Evolutionary conservation across 2,797 vertebrate species (phyloP), one percentile per base, ranked within the genome.

Genomic region (Dryobates pubescens): DNA sequence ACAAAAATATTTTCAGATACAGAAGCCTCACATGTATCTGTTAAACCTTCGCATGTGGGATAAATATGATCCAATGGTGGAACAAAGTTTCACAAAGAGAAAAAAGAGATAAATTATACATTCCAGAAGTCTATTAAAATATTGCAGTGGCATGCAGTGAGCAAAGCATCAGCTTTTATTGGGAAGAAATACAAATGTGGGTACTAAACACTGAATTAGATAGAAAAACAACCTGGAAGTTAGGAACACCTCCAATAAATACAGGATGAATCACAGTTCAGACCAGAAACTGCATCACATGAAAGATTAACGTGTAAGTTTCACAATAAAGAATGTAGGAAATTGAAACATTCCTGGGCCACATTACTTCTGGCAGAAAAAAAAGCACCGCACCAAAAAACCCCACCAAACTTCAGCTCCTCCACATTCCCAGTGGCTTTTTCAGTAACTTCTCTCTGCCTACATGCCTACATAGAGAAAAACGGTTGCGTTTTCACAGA

Each of bases 181-280:
- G 85, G 77, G 68, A 91, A 88, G 20, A 94, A 92, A 92, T 71
- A 82, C 65, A 86, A 82, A 91, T 82, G 82, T 79, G 79, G 12
- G 70, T 61, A 88, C 73, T 79, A 73, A 86, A 70, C 26, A 32
- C 51, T 68, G 71, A 89, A 86, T 88, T 78, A 89, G 58, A 32
- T 89, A 86, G 64, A 81, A 93, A 96, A 95, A 93, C 47, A 94
- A 72, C 58, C 57, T 63, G 47, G 24, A 74, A 85, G 29, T 85
- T 89, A 54, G 92, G 93, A 94, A 86, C 88, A 92, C 89, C 87
- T 94, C 85, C 51, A 84, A 49, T 61, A 96, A 94, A 81, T 88
- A 90, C 78, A 88, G 59, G 74, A 89, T 92, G 90, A 94, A 91
- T 94, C 92, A 92, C 38, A 83, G 53, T 70, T 90, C 73, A 91